A percentile compares a stretch with the other conserved stretches of the same genome.
phyloP scores from a whole-genome alignment of 2,888 invertebrate genomes.

The Notocelia uddmanniana region DNA sequence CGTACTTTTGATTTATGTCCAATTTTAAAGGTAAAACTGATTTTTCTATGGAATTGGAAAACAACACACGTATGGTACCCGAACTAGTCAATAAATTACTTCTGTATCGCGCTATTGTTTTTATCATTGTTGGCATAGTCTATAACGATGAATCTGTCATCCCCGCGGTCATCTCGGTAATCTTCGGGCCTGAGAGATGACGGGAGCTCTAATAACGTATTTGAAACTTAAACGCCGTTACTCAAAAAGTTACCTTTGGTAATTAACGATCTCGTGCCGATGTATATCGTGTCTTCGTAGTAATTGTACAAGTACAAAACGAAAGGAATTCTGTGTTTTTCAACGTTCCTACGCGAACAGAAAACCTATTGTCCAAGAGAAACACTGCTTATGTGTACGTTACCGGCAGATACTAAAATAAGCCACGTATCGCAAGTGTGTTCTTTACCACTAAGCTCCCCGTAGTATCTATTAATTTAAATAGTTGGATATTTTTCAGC shows the following conservation, averaged over 20 bases:
- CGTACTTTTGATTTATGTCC: no score
- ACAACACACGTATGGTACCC: neutral
- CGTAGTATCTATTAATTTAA: neutral
- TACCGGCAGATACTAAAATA: neutral
- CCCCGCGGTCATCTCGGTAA: no score
- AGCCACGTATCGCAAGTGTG: neutral
- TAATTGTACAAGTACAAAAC: no score
- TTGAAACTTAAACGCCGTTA: neutral
- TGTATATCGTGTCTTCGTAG: neutral
- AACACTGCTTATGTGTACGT: neutral
- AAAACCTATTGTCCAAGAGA: neutral
- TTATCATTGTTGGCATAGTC: neutral
- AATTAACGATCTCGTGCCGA: neutral
- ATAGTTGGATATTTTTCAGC: neutral
- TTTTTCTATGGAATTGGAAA: no score
- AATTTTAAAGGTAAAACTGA: neutral
- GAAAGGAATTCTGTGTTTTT: neutral
- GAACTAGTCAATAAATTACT: neutral
- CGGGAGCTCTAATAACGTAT: no score
- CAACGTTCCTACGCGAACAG: neutral
- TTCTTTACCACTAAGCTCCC: neutral
- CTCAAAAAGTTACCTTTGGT: neutral
- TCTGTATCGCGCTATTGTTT: neutral
- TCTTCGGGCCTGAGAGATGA: no score
- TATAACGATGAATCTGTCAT: no score